Conservation (phyloP, 2,113 vertebrate genomes). For the Siniperca chuatsi region DNA sequence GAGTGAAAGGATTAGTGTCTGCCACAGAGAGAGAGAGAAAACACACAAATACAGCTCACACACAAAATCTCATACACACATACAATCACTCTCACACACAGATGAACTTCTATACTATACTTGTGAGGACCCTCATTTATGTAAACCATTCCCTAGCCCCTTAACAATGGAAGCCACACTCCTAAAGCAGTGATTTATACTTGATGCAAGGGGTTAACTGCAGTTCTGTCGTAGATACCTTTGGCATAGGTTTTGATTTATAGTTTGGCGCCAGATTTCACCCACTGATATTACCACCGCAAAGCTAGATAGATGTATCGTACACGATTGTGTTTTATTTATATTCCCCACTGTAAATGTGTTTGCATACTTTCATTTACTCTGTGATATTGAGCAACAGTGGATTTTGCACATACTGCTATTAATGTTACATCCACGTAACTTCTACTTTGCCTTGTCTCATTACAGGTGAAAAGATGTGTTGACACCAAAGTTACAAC, state of each 20-base stretch:
- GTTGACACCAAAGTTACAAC: background rate
- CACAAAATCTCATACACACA: background rate
- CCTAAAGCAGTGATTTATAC: background rate
- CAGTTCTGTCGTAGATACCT: no score
- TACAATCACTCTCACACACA: no score
- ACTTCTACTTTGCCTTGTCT: background rate
- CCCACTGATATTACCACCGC: background rate
- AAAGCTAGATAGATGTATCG: background rate
- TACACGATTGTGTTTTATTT: background rate
- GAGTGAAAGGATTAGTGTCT: slow-evolving; percentile 13
- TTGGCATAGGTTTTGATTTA: background rate
- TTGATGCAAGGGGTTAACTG: background rate
- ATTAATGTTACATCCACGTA: background rate
- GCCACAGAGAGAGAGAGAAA: background rate
- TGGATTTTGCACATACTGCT: background rate
- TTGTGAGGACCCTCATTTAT: background rate
- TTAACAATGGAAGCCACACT: background rate
- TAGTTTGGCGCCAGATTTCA: background rate
- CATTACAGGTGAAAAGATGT: no score
- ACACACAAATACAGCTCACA: background rate
- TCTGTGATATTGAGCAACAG: no score
- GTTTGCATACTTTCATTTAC: background rate
- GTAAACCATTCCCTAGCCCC: background rate
- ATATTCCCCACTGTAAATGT: background rate
- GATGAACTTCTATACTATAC: background rate